Conservation (phyloP, 1,140 invertebrate species). For the Homalodisca vitripennis region DNA sequence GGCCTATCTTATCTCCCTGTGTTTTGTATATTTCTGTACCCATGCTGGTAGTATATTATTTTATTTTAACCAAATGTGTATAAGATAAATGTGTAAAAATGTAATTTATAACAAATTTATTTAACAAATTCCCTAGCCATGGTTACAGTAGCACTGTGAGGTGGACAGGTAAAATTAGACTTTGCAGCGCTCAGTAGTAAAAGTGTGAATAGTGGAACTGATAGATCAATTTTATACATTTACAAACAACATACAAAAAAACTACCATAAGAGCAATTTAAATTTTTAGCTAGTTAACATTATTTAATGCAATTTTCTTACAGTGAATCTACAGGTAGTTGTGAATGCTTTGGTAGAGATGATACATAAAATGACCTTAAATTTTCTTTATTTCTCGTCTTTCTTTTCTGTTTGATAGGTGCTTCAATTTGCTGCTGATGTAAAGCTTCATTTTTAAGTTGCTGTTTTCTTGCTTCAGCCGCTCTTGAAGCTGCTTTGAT, state of each 20-base stretch:
- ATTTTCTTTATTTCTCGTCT: slow-evolving; percentile 1
- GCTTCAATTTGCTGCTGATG: neutral
- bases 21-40: too few relatives aligned
- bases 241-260: neutral
- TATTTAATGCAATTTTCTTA: neutral
- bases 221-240: neutral
- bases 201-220: neutral
- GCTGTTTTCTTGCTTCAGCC: neutral
- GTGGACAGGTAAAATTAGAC: too few relatives aligned
- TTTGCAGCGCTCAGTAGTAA: too few relatives aligned
- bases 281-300: too few relatives aligned
- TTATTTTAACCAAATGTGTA: too few relatives aligned
- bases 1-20: too few relatives aligned
- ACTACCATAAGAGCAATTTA: neutral
- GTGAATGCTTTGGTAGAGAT: neutral
- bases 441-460: neutral
- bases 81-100: too few relatives aligned
- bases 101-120: too few relatives aligned
- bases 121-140: too few relatives aligned
- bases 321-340: neutral
- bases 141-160: too few relatives aligned
- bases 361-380: neutral
- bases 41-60: too few relatives aligned
- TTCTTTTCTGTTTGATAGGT: neutral
- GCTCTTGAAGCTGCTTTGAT: neutral